A percentile compares a stretch with the other conserved stretches of the same genome.
Evolutionary conservation across 92 coral and sea anemone species (phyloP).

Genomic region (Montipora capitata): DNA sequence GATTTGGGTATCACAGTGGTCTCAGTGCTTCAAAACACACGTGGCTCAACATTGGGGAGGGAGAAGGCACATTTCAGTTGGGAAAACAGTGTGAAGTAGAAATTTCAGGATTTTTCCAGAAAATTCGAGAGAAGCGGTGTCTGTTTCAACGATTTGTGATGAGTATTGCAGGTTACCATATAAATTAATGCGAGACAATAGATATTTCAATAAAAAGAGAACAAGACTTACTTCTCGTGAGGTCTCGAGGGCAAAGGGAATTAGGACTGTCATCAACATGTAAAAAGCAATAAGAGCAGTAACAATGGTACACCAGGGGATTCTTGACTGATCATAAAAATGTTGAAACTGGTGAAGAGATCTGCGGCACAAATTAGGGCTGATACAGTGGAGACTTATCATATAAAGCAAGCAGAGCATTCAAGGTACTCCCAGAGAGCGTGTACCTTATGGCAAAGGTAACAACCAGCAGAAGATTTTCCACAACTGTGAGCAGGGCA

Average conservation of each 20-base stretch:
- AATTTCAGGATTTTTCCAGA: too few species aligned
- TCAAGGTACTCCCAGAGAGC: conserved; percentile 69
- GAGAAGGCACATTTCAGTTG: too few species aligned
- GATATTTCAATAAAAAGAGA: conserved; percentile 73
- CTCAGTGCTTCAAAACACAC: too few species aligned
- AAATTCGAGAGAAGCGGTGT: too few species aligned
- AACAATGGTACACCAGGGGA: conserved; percentile 68
- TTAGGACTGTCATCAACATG: conserved; percentile 63
- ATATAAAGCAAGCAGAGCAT: conserved; percentile 64
- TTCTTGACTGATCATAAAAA: conserved; percentile 64
- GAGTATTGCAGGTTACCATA: conserved; percentile 58
- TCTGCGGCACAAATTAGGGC: conserved; percentile 67
- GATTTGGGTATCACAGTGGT: too few species aligned
- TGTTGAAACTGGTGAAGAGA: conserved; percentile 66
- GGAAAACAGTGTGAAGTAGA: too few species aligned
- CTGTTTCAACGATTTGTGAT: too few species aligned
- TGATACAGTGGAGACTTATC: conserved; percentile 71
- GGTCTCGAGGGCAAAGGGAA: conserved; percentile 56
- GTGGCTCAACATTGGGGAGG: too few species aligned
- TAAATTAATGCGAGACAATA: conserved; percentile 51
- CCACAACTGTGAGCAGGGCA: conserved; percentile 69
- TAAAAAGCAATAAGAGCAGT: conserved; percentile 70
- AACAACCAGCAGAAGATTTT: conserved; percentile 67
- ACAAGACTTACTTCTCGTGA: conserved; percentile 53
- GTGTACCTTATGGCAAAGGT: conserved; percentile 72